Evolutionary conservation across 2,797 vertebrate genomes (phyloP), one percentile per base, ranked within the genome.

Genomic region (Lepilemur septentrionalis): DNA sequence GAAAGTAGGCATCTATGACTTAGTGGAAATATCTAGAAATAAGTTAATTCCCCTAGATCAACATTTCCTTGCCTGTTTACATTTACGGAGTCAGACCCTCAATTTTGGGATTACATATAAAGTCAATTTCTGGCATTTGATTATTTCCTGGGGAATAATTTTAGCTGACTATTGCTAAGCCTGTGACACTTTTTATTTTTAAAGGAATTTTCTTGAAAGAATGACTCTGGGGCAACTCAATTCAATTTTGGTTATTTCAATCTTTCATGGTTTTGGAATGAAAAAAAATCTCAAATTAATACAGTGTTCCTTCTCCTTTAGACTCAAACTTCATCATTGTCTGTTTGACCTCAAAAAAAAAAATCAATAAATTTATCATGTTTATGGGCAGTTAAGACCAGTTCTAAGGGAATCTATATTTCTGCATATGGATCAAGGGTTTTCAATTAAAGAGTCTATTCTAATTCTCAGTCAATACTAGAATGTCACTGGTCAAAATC

Each of bases 381-480:
- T 73, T 84, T n/a, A 50, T 32, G 11, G 52, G 50, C 18, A 12
- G 10, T 52, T 63, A 81, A 82, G 89, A 78, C 10, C 41, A 73
- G 48, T 75, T 79, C 46, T 73, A 86, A 93, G 48, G 46, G 30
- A 48, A 82, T 43, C 25, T 72, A 82, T 72, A 82, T 50, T 73
- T 76, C 32, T 93, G 35, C 41, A 76, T 35, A 12, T 69, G 55
- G 48, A n/a, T 55, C 23, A 81, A 73, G 35, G 1, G 20, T 76
- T 90, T 94, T 30, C 69, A 87, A 20, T 35, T 69, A 73, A 94
- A 85, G 14, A 84, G 41, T 2, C 4, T 55, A 30, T 94, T 92
- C n/a, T 95, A 73, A 94, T 75, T 96, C 35, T 89, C 93, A 91
- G n/a, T 41, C 2, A 89, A 72, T 67, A 91, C 5, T 59, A 30